Base-by-base conservation (phyloP, 2,797 vertebrate species). In the Telmatherina bonti region DNA sequence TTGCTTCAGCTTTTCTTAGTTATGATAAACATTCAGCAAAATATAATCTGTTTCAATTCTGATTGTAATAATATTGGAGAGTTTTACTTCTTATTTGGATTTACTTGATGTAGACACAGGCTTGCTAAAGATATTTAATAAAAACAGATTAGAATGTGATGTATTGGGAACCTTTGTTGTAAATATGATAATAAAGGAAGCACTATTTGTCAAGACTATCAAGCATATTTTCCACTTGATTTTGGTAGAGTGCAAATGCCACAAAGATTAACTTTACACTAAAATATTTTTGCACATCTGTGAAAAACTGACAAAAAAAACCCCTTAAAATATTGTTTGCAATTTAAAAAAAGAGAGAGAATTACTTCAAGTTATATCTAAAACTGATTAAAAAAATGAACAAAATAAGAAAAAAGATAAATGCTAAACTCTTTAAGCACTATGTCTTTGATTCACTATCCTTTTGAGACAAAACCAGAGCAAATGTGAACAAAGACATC, bases 111-210 rank as follows among this genome's bases (percentile, higher is more conserved):
- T 65, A 4, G 16, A 64, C 12, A 75, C 16, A 33, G 11, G 16
- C 41, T 62, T 74, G 13, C 15, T 52, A 12, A 7, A 62, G 6
- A 59, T 53, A 35, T 61, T 62, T 52, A 52, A 65, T 74, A 62
- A 62, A 58, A 66, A 35, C 5, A 29, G 15, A 57, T 31, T 61
- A 22, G 63, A 68, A 53, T 75, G 45, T 67, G 51, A 62, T 31
- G 24, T 7, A 57, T 70, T 73, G 18, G 31, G 61, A 49, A 8
- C 24, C 56, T 45, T 49, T n/a, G 29, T 16, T 65, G 7, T 30
- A 43, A 15, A 31, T 33, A 31, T 29, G 7, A 58, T 18, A 36
- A 27, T 27, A 24, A 20, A 24, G 24, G 31, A 35, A 45, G 22
- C 49, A 52, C n/a, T 26, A 26, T 24, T 15, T 15, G 5, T 3